Evolutionary conservation across 2,113 vertebrate genomes (phyloP).

Genomic region (Amblyopsis rosae): DNA sequence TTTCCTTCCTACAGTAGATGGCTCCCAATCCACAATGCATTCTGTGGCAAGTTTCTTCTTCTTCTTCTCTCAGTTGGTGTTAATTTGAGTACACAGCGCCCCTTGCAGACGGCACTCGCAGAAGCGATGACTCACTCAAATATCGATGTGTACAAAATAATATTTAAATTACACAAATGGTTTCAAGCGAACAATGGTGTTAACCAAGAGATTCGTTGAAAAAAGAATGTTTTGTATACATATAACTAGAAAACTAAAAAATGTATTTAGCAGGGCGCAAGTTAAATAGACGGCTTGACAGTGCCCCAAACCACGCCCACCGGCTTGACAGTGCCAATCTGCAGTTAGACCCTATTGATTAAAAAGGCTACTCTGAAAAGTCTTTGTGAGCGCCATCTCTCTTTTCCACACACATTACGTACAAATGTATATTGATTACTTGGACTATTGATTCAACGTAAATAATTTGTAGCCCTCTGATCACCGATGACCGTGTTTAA

Average conservation of each 20-base stretch:
- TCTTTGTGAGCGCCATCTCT: constrained; percentile 28
- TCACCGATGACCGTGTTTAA: constrained; percentile 33
- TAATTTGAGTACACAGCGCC: too few species aligned
- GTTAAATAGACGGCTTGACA: too few species aligned
- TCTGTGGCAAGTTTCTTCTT: not conserved
- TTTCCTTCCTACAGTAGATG: not conserved
- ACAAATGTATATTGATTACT: constrained; percentile 39
- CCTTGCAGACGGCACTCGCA: too few species aligned
- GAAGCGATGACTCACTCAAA: too few species aligned
- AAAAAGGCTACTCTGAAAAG: constrained; percentile 43
- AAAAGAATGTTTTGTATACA: not conserved
- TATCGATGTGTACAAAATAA: too few species aligned
- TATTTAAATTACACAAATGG: too few species aligned
- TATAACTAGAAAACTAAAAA: too few species aligned
- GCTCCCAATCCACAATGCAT: constrained; percentile 11
- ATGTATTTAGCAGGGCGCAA: too few species aligned
- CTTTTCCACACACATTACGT: constrained; percentile 24
- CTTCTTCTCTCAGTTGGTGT: too few species aligned
- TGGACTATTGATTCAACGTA: constrained; percentile 35
- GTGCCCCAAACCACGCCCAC: too few species aligned
- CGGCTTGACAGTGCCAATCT: too few species aligned
- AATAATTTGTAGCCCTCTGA: constrained; percentile 22
- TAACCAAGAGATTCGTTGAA: not conserved
- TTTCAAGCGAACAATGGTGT: too few species aligned
- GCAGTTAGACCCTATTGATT: not conserved